Base-by-base conservation (phyloP, 2,888 invertebrate species). In the Melipona beecheii region DNA sequence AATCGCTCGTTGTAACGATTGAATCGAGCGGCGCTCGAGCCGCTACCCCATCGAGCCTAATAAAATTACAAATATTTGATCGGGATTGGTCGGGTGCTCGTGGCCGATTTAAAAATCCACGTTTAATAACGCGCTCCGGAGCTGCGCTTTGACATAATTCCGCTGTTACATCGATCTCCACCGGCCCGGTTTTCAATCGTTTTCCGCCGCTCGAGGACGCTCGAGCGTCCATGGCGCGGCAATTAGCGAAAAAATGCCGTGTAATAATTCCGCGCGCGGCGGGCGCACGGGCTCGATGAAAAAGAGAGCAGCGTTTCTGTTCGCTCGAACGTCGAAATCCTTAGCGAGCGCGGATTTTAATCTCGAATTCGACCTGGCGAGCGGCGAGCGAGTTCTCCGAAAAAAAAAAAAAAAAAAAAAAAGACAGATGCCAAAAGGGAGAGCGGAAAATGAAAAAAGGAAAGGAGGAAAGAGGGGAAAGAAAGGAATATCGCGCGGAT, bases 201-300 rank as follows among this genome's bases (percentile, higher is more conserved):
- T 31, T 17, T 49, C 58, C 43, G 43, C 43, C 58, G 24, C 52
- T 81, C 62, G 77, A 84, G 77, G 27, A 78, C 49, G 52, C 77
- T 78, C 50, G 43, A 43, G 43, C 43, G 62, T 27, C 9, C 19
- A 6, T 54, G 43, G 60, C 50, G 24, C 52, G 60, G 62, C 83
- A 84, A 84, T 84, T 84, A 83, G 78, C 83, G 75, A 72, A 81
- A 84, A 78, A 82, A 84, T 76, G 36, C 31, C 83, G 24, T 43
- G 49, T 52, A 64, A 58, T 75, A 78, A 83, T 84, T 75, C 71
- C 71, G 19, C 27, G 19, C 27, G 31, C n/a, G 19, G 21, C 13
- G 11, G 24, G 24, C 27, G 2, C 27, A 19, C 9, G 9, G 9
- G 27, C 19, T 56, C 31, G 49, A 69, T 36, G 60, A 27, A 83